Percentiles rank a stretch among this genome's conserved stretches.
Conservation (phyloP, 2,888 invertebrate species). For the Dryobotodes eremita region DNA sequence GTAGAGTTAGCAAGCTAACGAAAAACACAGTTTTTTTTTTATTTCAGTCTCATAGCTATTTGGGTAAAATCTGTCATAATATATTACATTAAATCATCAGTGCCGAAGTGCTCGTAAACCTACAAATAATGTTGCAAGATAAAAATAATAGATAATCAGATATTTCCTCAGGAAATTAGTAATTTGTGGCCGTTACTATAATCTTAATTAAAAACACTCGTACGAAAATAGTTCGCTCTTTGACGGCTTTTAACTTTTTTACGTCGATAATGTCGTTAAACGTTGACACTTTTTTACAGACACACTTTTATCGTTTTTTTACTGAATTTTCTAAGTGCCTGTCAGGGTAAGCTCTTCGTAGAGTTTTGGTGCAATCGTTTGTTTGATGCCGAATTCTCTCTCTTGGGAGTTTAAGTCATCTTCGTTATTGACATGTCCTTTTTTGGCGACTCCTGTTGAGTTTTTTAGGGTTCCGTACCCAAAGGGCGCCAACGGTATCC, state of each 20-base stretch:
- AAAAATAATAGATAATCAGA: constrained; percentile 79
- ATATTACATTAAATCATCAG: constrained; percentile 50
- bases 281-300: constrained; percentile 86
- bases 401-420: constrained; percentile 59
- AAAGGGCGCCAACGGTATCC: background rate
- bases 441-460: constrained; percentile 59
- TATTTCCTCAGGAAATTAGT: constrained; percentile 86
- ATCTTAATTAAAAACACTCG: constrained; percentile 85
- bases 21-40: constrained; percentile 8
- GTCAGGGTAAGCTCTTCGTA: constrained; percentile 73
- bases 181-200: constrained; percentile 81
- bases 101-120: constrained; percentile 67
- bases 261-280: constrained; percentile 79
- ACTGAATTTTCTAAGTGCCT: constrained; percentile 78
- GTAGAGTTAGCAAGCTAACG: background rate
- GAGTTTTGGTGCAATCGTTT: constrained; percentile 48
- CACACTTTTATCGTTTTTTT: constrained; percentile 71
- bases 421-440: constrained; percentile 60
- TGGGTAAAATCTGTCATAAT: constrained; percentile 46
- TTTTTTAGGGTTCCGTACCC: constrained; percentile 6
- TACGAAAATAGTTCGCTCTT: constrained; percentile 70
- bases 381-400: constrained; percentile 51
- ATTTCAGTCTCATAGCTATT: background rate
- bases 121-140: constrained; percentile 74
- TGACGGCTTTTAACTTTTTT: constrained; percentile 78